These are phyloP conservation scores for Lapara coniferarum DNA, from an alignment of 2,888 invertebrate species.

Conservation along the genomic window DNA sequence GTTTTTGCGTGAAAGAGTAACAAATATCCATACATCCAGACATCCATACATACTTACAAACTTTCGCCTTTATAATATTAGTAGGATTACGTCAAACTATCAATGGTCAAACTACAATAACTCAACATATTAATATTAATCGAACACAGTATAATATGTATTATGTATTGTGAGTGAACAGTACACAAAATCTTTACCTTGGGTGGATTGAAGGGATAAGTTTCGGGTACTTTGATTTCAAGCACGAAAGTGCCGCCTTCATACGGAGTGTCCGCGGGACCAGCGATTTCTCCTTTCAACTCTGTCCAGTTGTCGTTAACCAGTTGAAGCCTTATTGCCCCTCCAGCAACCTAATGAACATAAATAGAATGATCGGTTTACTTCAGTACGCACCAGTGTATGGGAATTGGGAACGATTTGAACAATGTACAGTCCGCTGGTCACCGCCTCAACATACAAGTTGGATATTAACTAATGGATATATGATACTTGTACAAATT, in stretches of 20 bases:
- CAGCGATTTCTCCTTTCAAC: conserved; percentile 97
- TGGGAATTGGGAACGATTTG: no score
- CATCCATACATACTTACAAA: no score
- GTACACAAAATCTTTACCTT: conserved; percentile 86
- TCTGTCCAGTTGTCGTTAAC: conserved; percentile 96
- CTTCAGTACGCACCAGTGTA: no score
- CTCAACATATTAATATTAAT: not conserved
- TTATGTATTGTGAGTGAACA: conserved; percentile 8
- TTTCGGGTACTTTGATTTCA: conserved; percentile 99
- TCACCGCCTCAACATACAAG: no score
- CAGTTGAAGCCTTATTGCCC: conserved; percentile 94
- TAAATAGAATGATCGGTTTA: not conserved
- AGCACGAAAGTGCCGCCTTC: conserved; percentile 97
- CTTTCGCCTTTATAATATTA: no score
- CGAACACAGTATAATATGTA: no score
- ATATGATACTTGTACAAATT: no score
- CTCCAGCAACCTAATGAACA: conserved; percentile 89
- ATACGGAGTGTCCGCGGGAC: conserved; percentile 99
- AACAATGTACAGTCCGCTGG: no score
- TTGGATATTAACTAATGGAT: no score
- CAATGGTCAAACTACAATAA: not conserved
- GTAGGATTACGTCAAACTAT: no score
- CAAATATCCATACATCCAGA: no score
- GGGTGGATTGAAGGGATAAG: conserved; percentile 99
- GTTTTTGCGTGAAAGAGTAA: no score